Conservation (phyloP, 2,888 invertebrate genomes). For the Rhagonycha lutea region DNA sequence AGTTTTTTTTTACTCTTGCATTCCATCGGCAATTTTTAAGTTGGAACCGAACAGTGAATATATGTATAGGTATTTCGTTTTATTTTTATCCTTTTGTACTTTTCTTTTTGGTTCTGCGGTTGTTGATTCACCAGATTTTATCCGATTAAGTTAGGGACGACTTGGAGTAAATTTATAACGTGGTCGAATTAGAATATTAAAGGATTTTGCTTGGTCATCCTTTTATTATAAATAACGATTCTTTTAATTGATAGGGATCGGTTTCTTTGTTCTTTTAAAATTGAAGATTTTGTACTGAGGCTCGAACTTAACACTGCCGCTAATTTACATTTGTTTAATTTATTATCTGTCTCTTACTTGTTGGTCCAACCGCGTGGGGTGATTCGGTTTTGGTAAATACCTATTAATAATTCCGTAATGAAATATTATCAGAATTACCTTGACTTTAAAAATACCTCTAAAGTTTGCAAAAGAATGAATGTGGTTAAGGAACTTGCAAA, state of each 20-base stretch:
- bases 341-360: conserved; percentile 9
- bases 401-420: conserved; percentile 9
- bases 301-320: background rate
- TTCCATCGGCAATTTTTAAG: conserved; percentile 10
- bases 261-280: conserved; percentile 17
- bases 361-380: conserved; percentile 7
- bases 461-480: background rate
- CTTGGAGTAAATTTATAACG: conserved; percentile 16
- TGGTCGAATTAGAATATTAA: conserved; percentile 12
- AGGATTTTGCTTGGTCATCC: conserved; percentile 13
- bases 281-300: conserved; percentile 2
- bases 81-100: conserved; percentile 7
- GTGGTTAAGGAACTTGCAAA: background rate
- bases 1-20: conserved; percentile 10
- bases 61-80: background rate
- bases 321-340: conserved; percentile 11
- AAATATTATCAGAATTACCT: conserved; percentile 4
- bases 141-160: conserved; percentile 15
- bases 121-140: conserved; percentile 25
- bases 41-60: conserved; percentile 7
- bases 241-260: conserved; percentile 23
- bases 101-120: conserved; percentile 10
- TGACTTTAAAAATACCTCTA: conserved; percentile 1
- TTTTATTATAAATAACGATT: conserved; percentile 12
- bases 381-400: background rate